Evolutionary conservation across 2,888 invertebrate species (phyloP), one percentile per base, ranked within the genome.

Genomic region (Acanthosepion lycidas): DNA sequence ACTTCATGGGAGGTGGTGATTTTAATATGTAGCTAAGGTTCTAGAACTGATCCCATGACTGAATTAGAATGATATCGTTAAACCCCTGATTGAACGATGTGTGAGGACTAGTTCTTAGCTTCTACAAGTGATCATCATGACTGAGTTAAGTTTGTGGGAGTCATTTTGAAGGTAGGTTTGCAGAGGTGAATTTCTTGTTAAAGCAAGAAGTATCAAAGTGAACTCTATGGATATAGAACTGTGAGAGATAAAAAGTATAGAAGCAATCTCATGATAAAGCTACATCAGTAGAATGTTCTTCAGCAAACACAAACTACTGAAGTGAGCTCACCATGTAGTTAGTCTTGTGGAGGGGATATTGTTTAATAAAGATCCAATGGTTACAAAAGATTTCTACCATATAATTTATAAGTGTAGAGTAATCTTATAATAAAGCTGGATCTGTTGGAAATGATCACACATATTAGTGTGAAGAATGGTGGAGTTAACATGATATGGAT

Each of bases 1-100:
- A 78, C n/a, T 78, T 78, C n/a, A 23, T 78, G 78, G n/a, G n/a
- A 78, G 78, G n/a, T n/a, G 78, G n/a, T 78, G 78, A 78, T 78
- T n/a, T n/a, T n/a, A 23, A 59, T 59, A 59, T 59, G 59, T 59
- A 59, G 20, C 59, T 59, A 59, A 59, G 59, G 23, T 59, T 59
- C 59, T 23, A n/a, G n/a, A 78, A 78, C 12, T 78, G 78, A n/a
- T 78, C n/a, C n/a, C 78, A 78, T 33, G 78, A 33, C 5, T 59
- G 59, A 59, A 59, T 23, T 59, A 59, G 23, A 59, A 59, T 78
- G 78, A 12, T 78, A 23, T n/a, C n/a, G n/a, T 8, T 15, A 12
- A 78, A 78, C 12, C 78, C 12, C 12, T 78, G 78, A n/a, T 78
- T 78, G 78, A 78, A n/a, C 78, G 12, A 15, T 12, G 23, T n/a